Evolutionary conservation across 2,797 vertebrate species (phyloP).

Genomic region (Argya squamiceps): DNA sequence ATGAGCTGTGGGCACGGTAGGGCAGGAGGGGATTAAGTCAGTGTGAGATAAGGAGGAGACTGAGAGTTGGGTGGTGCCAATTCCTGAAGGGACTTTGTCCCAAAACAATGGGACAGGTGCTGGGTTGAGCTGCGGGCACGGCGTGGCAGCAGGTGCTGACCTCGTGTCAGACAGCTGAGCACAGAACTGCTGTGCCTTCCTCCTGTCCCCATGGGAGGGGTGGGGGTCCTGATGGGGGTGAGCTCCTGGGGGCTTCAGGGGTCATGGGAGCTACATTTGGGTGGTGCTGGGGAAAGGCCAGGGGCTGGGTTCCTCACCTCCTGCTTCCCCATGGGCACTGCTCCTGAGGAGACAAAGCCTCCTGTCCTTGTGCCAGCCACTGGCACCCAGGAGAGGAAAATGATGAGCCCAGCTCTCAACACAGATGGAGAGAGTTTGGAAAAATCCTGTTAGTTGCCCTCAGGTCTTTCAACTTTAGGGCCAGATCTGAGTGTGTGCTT

Average conservation of each 20-base stretch:
- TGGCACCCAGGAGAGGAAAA: not conserved
- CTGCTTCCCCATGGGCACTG: accelerated
- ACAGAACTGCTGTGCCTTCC: accelerated
- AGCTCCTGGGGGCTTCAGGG: not conserved
- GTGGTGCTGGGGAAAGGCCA: not conserved
- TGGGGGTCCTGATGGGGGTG: accelerated
- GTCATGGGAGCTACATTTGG: accelerated
- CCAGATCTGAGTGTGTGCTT: not conserved
- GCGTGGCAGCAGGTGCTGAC: not conserved
- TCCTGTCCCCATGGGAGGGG: accelerated
- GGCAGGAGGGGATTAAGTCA: not conserved
- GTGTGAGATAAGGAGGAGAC: not conserved
- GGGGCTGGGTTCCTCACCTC: not conserved
- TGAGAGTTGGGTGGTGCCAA: accelerated
- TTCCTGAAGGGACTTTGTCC: not conserved
- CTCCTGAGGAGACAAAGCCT: accelerated
- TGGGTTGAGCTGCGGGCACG: accelerated
- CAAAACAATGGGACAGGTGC: not conserved
- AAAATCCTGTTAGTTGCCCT: not conserved
- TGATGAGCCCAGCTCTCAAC: not conserved
- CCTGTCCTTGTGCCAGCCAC: accelerated
- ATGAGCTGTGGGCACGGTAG: accelerated
- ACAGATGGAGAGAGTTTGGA: not conserved
- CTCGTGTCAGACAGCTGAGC: not conserved
- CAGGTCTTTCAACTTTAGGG: not conserved